Evolutionary conservation across 2,113 vertebrate genomes (phyloP), one percentile per base, ranked within the genome.

Genomic region (Pelecanoides urinatrix): DNA sequence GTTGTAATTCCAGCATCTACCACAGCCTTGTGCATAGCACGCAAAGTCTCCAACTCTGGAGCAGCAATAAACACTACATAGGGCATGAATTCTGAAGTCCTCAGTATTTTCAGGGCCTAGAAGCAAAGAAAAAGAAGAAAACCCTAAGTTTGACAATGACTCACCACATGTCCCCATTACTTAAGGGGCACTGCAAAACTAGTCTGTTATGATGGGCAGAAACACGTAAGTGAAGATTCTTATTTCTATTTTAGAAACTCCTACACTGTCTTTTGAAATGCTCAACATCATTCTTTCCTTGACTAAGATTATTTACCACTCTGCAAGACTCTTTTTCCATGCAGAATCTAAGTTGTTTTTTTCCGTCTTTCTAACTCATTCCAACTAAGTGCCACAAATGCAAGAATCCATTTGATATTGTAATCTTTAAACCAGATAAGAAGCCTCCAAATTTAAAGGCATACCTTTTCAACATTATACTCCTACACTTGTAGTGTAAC

Each of bases 51-150:
- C 86, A 99, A 93, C 79, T 99, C 99, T 7, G 99, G 99, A 96
- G 99, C 99, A 88, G 99, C 99, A 86, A 99, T 99, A 67, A 99
- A 99, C 53, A 99, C 99, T 55, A 99, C 99, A 19, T 99, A 99
- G 45, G 99, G 99, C 99, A 99, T 99, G 92, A 99, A 99, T 97
- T 99, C 99, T 7, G 99, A 98, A 22, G 99, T 99, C 97, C 99
- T 98, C 96, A 99, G 97, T 80, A 99, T 98, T 98, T 99, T 99
- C 90, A 99, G 98, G 32, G 99, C 99, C 99, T 99, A 97, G 8
- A 79, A 27, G 95, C 22, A 97, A 96, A 91, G 63, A 56, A 75
- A 75, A 78, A 77, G 2, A 7, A 36, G 55, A 25, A 38, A 13
- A 16, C 2, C 1, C 8, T 2, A 63, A n/a, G 26, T 52, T 42